Evolutionary conservation across 2,113 vertebrate genomes (phyloP).

Genomic region (Lontra canadensis): DNA sequence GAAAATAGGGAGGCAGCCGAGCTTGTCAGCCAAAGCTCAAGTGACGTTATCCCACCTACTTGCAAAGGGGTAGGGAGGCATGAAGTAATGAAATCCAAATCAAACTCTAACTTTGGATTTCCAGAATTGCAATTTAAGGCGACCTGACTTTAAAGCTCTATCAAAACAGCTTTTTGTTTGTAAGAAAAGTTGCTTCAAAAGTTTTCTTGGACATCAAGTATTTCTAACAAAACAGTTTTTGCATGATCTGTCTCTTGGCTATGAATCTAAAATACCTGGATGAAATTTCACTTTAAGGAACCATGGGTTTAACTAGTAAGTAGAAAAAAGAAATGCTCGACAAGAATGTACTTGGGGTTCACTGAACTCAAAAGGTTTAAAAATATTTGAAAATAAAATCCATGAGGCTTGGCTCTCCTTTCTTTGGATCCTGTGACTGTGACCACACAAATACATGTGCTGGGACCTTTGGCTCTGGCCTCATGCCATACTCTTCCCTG

Average conservation of each 20-base stretch:
- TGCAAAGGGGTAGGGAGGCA: fast-evolving
- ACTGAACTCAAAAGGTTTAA: conserved; percentile 52
- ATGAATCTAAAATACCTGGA: neutral
- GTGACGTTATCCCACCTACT: fast-evolving
- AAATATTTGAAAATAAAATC: conserved; percentile 43
- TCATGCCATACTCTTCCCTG: fast-evolving
- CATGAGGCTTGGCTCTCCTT: conserved; percentile 20
- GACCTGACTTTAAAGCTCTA: neutral
- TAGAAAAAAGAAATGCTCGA: conserved; percentile 14
- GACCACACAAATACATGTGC: neutral
- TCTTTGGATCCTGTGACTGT: neutral
- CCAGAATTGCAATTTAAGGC: neutral
- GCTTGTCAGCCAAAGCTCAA: neutral
- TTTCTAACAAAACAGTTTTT: conserved; percentile 8
- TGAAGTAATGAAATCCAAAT: neutral
- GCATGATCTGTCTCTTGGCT: neutral
- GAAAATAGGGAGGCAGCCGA: no score
- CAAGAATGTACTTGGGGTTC: conserved; percentile 44
- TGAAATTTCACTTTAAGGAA: conserved; percentile 50
- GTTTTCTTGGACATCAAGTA: neutral
- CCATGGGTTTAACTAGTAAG: conserved; percentile 67
- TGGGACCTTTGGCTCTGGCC: neutral
- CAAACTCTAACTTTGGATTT: neutral
- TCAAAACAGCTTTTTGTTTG: neutral
- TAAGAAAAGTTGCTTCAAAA: conserved; percentile 7